A percentile compares a stretch with the other conserved stretches of the same genome.
Conservation (phyloP, 2,113 vertebrate genomes). For the Candoia aspera region DNA sequence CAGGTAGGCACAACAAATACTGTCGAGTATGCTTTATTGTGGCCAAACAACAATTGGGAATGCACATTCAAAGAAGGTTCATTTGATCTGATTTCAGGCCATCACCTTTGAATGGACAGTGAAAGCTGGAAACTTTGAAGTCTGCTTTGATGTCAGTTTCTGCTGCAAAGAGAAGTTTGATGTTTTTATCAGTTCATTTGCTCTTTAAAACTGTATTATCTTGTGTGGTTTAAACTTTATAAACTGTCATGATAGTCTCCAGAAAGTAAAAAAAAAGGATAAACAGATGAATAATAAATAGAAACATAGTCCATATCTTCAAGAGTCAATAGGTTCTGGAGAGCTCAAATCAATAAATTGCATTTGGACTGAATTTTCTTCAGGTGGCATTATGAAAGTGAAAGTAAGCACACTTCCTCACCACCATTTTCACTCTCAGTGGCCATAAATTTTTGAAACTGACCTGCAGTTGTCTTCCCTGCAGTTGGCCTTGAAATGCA, state of each 20-base stretch:
- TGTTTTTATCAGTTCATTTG: not conserved
- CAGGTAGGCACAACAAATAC: not conserved
- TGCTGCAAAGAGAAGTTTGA: not conserved
- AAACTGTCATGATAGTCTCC: not conserved
- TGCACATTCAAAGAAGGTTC: not conserved
- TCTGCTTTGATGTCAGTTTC: not conserved
- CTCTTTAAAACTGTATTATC: not conserved
- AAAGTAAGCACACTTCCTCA: not conserved
- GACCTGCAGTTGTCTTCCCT: not conserved
- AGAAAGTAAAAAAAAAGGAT: not conserved
- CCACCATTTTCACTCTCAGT: not conserved
- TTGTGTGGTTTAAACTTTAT: not conserved
- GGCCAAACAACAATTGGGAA: not conserved
- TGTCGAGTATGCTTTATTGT: not conserved
- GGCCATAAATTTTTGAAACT: not conserved
- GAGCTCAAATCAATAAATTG: not conserved
- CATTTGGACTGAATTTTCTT: not conserved
- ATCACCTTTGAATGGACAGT: not conserved
- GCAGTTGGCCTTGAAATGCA: not conserved
- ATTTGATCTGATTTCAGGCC: not conserved
- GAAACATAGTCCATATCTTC: not conserved
- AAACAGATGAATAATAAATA: not conserved
- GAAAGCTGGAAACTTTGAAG: not conserved
- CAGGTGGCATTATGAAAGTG: not conserved
- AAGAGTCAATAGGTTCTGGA: not conserved